Conservation (phyloP, 2,888 invertebrate genomes). For the Dynastes maya region DNA sequence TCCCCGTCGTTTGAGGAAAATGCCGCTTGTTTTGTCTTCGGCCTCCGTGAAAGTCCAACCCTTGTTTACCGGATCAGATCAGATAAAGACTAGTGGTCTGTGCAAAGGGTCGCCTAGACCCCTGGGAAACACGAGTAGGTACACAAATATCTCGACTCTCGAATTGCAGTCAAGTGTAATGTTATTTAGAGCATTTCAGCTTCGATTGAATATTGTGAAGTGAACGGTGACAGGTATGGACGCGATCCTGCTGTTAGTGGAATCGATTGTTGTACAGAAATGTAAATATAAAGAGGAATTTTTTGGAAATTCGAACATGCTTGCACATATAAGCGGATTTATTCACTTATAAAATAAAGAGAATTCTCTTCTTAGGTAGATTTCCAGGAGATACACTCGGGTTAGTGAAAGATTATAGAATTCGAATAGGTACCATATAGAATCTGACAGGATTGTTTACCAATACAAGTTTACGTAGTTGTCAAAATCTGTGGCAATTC, state of each 20-base stretch:
- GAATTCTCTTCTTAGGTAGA: no score
- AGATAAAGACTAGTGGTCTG: conserved; percentile 43
- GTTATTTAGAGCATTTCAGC: conserved; percentile 22
- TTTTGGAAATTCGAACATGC: no score
- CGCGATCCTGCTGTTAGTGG: not conserved
- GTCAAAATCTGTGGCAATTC: no score
- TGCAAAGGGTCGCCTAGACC: conserved; percentile 31
- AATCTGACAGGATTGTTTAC: no score
- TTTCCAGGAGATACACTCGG: no score
- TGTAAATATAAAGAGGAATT: no score
- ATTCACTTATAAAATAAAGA: no score
- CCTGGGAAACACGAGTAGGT: conserved; percentile 14
- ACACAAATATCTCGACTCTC: conserved; percentile 20
- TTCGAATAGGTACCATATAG: no score
- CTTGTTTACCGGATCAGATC: conserved; percentile 38
- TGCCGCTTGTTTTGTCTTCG: conserved; percentile 16
- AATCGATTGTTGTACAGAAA: not conserved
- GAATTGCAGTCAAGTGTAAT: conserved; percentile 38
- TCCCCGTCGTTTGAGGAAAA: not conserved
- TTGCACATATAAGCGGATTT: no score
- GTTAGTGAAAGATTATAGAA: no score
- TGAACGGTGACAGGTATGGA: conserved; percentile 19
- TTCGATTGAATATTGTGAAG: conserved; percentile 12
- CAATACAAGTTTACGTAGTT: no score
- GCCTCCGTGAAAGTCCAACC: conserved; percentile 28